Percentiles rank a stretch among this genome's conserved stretches.
Evolutionary conservation across 2,888 invertebrate genomes (phyloP).

Genomic region (Isoperla grammatica): DNA sequence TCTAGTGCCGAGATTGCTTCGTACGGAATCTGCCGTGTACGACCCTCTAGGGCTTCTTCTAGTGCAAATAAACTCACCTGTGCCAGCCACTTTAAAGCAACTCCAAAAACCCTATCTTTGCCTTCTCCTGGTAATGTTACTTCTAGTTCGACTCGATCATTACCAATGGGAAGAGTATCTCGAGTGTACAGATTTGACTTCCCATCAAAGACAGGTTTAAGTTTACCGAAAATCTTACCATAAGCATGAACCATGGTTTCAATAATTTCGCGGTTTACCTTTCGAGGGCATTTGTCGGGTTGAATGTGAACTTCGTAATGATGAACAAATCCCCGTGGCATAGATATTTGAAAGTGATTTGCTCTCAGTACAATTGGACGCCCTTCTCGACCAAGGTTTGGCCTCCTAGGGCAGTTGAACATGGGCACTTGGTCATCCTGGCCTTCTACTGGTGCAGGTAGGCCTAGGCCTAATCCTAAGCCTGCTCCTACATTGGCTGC

Average conservation of each 20-base stretch:
- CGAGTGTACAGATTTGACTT: slow-evolving; percentile 57
- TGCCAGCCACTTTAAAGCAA: slow-evolving; percentile 96
- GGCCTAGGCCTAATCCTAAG: no score
- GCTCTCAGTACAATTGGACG: slow-evolving; percentile 92
- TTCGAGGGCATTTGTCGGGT: slow-evolving; percentile 98
- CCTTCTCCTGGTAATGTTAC: slow-evolving; percentile 97
- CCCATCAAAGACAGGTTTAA: slow-evolving; percentile 59
- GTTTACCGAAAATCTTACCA: slow-evolving; percentile 50
- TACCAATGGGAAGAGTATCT: slow-evolving; percentile 54
- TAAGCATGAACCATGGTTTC: slow-evolving; percentile 54
- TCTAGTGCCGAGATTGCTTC: slow-evolving; percentile 96
- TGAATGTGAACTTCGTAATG: slow-evolving; percentile 98
- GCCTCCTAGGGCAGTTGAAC: slow-evolving; percentile 90
- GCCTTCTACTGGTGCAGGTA: no score
- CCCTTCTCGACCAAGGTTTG: slow-evolving; percentile 95
- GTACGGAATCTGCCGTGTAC: slow-evolving; percentile 92
- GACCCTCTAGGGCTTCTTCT: slow-evolving; percentile 96
- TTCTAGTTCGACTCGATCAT: slow-evolving; percentile 49
- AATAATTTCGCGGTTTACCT: slow-evolving; percentile 91
- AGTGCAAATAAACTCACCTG: slow-evolving; percentile 89
- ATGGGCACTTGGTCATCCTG: slow-evolving; percentile 37
- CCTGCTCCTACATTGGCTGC: no score
- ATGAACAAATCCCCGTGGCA: slow-evolving; percentile 97
- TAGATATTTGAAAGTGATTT: slow-evolving; percentile 98
- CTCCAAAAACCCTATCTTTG: slow-evolving; percentile 94